These are phyloP conservation scores for Acronicta aceris DNA, from an alignment of 2,888 invertebrate genomes.

Conservation along the genomic window DNA sequence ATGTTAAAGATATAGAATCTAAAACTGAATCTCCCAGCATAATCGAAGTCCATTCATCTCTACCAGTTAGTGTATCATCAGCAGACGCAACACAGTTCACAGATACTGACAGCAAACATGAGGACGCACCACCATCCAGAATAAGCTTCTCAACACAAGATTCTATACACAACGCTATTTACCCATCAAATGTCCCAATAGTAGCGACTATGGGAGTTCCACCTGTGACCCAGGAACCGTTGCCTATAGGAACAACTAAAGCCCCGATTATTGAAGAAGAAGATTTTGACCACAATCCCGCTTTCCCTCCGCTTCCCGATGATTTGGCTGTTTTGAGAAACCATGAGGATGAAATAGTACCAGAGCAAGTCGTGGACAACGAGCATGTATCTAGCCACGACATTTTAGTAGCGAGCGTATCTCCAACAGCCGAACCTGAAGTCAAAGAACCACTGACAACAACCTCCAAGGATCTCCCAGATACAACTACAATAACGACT, in stretches of 20 bases:
- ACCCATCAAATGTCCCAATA: conserved; percentile 72
- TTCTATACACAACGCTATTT: conserved; percentile 74
- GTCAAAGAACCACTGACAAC: conserved; percentile 57
- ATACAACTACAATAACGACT: conserved; percentile 56
- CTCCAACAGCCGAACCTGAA: conserved; percentile 59
- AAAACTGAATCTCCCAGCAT: conserved; percentile 70
- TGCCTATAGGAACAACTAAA: conserved; percentile 69
- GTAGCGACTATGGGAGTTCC: conserved; percentile 70
- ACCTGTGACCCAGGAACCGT: conserved; percentile 56
- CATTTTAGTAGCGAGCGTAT: conserved; percentile 59
- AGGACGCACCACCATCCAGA: conserved; percentile 74
- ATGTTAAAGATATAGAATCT: conserved; percentile 54
- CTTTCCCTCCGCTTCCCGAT: conserved; percentile 84
- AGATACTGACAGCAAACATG: conserved; percentile 59
- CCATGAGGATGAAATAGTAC: conserved; percentile 80
- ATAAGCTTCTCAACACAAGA: conserved; percentile 80
- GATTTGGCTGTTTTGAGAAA: conserved; percentile 79
- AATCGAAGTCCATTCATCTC: conserved; percentile 66
- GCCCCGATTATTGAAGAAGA: conserved; percentile 80
- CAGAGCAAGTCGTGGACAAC: conserved; percentile 73
- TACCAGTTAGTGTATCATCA: conserved; percentile 53
- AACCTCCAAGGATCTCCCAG: conserved; percentile 61
- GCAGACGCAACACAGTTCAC: conserved; percentile 61
- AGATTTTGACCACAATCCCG: conserved; percentile 84
- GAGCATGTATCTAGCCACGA: conserved; percentile 65